Percentiles rank a stretch among this genome's conserved stretches.
phyloP scores from a whole-genome alignment of 2,113 vertebrate genomes.

The Elanoides forficatus region DNA sequence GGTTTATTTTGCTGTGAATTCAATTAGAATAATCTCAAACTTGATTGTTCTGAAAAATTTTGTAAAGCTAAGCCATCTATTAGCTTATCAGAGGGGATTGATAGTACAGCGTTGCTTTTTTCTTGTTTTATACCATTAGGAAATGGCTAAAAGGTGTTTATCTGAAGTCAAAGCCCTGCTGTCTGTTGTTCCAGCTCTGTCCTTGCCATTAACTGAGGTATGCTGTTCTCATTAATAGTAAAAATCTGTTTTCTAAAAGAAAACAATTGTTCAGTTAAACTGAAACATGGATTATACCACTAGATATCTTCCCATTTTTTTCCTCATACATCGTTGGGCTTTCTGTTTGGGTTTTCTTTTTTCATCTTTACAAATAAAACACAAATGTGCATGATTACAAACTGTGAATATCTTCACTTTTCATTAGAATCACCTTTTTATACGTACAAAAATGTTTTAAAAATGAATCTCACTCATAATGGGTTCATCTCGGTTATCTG shows the following conservation, averaged over 20 bases:
- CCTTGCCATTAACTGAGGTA: slow-evolving; percentile 71
- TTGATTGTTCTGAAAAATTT: neutral
- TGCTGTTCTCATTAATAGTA: neutral
- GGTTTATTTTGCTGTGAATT: neutral
- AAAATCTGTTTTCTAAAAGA: neutral
- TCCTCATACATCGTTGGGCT: neutral
- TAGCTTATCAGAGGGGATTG: neutral
- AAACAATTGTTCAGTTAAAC: neutral
- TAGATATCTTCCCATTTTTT: neutral
- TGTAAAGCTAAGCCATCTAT: neutral
- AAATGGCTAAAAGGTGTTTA: slow-evolving; percentile 73
- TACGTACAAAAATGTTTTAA: neutral
- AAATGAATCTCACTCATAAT: neutral
- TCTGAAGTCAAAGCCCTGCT: slow-evolving; percentile 75
- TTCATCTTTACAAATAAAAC: neutral
- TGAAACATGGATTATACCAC: neutral
- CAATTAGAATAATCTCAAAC: neutral
- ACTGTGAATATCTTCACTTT: neutral
- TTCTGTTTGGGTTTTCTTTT: neutral
- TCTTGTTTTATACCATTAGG: slow-evolving; percentile 63
- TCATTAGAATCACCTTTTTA: neutral
- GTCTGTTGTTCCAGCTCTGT: neutral
- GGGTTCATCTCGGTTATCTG: neutral
- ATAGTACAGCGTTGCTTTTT: neutral
- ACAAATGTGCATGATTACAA: neutral